phyloP scores from a whole-genome alignment of 2,888 invertebrate genomes.

The Scaeva pyrastri region DNA sequence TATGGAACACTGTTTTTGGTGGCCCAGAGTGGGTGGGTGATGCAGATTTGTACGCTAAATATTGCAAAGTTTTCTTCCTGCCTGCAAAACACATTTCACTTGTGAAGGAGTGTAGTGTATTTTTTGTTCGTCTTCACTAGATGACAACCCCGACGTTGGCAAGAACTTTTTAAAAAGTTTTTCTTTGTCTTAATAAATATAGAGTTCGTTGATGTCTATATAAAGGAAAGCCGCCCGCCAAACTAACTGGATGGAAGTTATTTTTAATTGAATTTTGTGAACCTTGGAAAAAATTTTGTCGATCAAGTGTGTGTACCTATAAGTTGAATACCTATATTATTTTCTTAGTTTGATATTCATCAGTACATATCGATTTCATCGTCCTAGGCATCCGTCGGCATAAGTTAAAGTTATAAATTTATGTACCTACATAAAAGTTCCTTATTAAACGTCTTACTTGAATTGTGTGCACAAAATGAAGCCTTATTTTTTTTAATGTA shows the following conservation, averaged over 20 bases:
- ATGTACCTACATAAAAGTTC: too few relatives aligned
- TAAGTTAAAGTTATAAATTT: too few relatives aligned
- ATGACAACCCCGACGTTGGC: neutral
- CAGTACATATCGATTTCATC: constrained; percentile 22
- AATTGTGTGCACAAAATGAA: neutral
- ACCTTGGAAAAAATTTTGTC: neutral
- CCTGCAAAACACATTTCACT: constrained; percentile 30
- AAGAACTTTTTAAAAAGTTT: constrained; percentile 21
- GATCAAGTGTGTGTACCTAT: constrained; percentile 14
- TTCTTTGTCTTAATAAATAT: constrained; percentile 15
- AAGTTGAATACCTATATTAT: constrained; percentile 13
- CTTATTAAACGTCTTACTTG: neutral
- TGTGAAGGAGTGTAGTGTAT: constrained; percentile 39
- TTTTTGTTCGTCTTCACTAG: constrained; percentile 10
- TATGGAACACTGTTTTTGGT: constrained; percentile 38
- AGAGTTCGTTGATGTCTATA: neutral
- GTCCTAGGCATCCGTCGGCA: constrained; percentile 29
- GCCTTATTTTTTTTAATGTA: too few relatives aligned
- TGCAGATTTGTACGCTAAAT: constrained; percentile 67
- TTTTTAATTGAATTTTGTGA: constrained; percentile 28
- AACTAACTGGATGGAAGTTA: constrained; percentile 12
- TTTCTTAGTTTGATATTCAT: constrained; percentile 12
- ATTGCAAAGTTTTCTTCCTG: constrained; percentile 39
- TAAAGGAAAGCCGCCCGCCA: constrained; percentile 16
- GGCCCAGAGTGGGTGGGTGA: constrained; percentile 44